phyloP scores from a whole-genome alignment of 2,113 vertebrate genomes.

The Thalassoma bifasciatum region DNA sequence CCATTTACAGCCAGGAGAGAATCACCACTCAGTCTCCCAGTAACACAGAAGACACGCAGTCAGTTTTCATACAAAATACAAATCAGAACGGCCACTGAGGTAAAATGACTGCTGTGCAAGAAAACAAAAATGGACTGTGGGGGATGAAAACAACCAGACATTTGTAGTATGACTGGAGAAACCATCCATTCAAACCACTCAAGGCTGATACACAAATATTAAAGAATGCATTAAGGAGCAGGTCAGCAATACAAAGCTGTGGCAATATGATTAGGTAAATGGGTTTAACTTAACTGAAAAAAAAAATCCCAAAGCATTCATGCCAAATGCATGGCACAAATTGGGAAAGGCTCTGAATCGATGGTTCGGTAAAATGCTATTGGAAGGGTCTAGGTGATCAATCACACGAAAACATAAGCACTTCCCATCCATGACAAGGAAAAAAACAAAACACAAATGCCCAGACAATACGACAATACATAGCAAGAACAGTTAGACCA shows the following conservation, averaged over 20 bases:
- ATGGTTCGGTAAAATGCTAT: no score
- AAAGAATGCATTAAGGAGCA: background rate
- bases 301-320: no score
- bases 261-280: background rate
- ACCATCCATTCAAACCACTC: background rate
- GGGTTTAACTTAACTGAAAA: no score
- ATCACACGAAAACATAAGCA: no score
- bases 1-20: slow-evolving; percentile 39
- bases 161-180: background rate
- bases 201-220: background rate
- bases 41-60: slow-evolving; percentile 20
- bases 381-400: no score
- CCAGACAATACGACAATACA: no score
- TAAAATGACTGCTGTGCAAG: background rate
- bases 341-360: no score
- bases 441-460: no score
- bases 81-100: background rate
- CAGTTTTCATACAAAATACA: background rate
- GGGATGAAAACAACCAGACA: background rate
- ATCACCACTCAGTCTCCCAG: slow-evolving; percentile 26
- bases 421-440: no score
- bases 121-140: background rate
- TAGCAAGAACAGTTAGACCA: no score
- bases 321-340: no score
- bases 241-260: background rate